Evolutionary conservation across 2,113 vertebrate species (phyloP), one percentile per base, ranked within the genome.

Genomic region (Ranitomeya variabilis): DNA sequence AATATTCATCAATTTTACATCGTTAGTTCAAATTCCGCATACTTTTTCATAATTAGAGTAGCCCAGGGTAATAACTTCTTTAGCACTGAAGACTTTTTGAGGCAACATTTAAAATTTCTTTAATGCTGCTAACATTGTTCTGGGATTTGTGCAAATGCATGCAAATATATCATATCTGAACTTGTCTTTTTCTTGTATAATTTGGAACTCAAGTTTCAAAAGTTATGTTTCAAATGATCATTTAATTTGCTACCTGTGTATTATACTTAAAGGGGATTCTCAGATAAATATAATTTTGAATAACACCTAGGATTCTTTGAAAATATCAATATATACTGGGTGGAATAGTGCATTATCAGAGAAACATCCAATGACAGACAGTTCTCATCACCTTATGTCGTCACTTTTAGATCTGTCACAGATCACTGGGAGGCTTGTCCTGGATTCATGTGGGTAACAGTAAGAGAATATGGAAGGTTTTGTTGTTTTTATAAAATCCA

Each of bases 1-100:
- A 95, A 95, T 95, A 95, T 96, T 96, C 94, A 96, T 95, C 95
- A 95, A 90, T 94, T 93, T 90, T 95, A 94, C 94, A 95, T 95
- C 94, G 94, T 95, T 95, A 95, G 93, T 94, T 94, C 93, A 93
- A 90, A 93, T 94, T 94, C 92, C 90, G 91, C 94, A 93, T 90
- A 91, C 91, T 94, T 95, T 94, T 93, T 93, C 91, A 95, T 94
- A 93, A 95, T 94, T 95, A 95, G 90, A 92, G 92, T 92, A 93
- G 95, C 93, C 92, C 91, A 69, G 89, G 91, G 93, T 94, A 93
- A 94, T 93, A 91, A 79, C 89, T 91, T 57, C 66, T 94, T 91
- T 84, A 91, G 91, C 91, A 93, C 67, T 71, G 66, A 84, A 26
- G 45, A 71, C 23, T 76, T 84, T 83, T 84, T 71, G 64, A 14